Evolutionary conservation across 2,888 invertebrate species (phyloP).

Genomic region (Sphaerophoria taeniata): DNA sequence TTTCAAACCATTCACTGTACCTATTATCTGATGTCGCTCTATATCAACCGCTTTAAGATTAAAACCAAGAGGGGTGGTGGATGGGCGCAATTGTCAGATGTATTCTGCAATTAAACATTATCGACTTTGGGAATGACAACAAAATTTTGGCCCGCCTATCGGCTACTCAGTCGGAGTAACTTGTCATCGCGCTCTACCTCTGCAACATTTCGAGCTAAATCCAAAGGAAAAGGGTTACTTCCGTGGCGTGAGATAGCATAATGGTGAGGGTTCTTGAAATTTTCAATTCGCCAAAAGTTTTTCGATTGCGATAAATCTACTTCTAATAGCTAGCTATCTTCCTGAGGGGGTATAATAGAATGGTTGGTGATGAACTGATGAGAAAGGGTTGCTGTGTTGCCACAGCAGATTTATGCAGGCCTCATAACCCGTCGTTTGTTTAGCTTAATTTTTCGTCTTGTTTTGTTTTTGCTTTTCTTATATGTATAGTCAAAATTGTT

Average conservation of each 20-base stretch:
- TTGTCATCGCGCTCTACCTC: constrained; percentile 66
- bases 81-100: constrained; percentile 68
- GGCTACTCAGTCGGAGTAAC: constrained; percentile 45
- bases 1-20: neutral
- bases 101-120: constrained; percentile 78
- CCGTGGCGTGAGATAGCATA: no score
- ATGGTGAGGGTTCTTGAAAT: constrained; percentile 42
- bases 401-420: constrained; percentile 66
- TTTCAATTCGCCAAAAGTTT: constrained; percentile 74
- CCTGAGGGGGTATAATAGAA: constrained; percentile 29
- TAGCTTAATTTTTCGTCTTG: constrained; percentile 68
- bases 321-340: constrained; percentile 73
- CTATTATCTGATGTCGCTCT: neutral
- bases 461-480: neutral
- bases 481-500: constrained; percentile 63
- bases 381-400: constrained; percentile 42
- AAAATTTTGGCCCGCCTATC: constrained; percentile 66
- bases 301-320: constrained; percentile 75
- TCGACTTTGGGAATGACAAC: constrained; percentile 79
- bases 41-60: constrained; percentile 59
- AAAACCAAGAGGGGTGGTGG: constrained; percentile 49
- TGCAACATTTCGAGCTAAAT: constrained; percentile 13
- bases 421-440: constrained; percentile 57
- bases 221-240: constrained; percentile 17
- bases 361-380: constrained; percentile 24